Evolutionary conservation across 92 coral and sea anemone species (phyloP), one percentile per base, ranked within the genome.

Genomic region (Epizoanthus rinbou): DNA sequence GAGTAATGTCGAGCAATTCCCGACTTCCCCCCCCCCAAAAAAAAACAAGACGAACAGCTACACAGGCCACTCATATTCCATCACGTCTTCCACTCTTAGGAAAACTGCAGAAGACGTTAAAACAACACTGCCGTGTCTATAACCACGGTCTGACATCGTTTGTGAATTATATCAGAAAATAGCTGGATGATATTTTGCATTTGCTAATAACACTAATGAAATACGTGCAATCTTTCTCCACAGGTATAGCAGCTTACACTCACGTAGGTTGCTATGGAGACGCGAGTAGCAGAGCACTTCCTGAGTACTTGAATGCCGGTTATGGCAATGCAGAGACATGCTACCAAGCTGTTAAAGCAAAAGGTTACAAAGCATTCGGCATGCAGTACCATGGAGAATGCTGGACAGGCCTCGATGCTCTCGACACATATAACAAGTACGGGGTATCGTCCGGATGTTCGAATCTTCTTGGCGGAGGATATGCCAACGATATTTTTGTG

Each of bases 301-400:
- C 82, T 3, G 24, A 78, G 9, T 62, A 78, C 66, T 5, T 78
- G 2, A 0, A 4, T 1, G 19, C 14, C 3, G 82, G 82, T 14
- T 41, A 60, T 78, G 82, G 82, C 22, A 41, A 24, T 22, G 82
- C 69, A 3, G 71, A 43, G 18, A 78, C 60, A 22, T 78, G 82
- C 66, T 78, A 59, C 23, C 13, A 60, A 39, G 82, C 71, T 9
- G 25, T 23, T n/a, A 60, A 7, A 41, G 82, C 72, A 1, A 62
- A 62, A 59, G 82, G 82, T 13, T 78, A 78, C 22, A 78, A 60
- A 24, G 82, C 82, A 43, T 78, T 78, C 39, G 82, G 71, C 16
- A 5, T 78, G n/a, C 82, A 78, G 57, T 60, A 78, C 24, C 37
- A 69, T 4, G 69, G 71, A 22, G 82, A 78, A 39, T 78, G 82